These are phyloP conservation scores for Linyphia triangularis DNA, from an alignment of 2,888 invertebrate genomes.

Conservation along the genomic window DNA sequence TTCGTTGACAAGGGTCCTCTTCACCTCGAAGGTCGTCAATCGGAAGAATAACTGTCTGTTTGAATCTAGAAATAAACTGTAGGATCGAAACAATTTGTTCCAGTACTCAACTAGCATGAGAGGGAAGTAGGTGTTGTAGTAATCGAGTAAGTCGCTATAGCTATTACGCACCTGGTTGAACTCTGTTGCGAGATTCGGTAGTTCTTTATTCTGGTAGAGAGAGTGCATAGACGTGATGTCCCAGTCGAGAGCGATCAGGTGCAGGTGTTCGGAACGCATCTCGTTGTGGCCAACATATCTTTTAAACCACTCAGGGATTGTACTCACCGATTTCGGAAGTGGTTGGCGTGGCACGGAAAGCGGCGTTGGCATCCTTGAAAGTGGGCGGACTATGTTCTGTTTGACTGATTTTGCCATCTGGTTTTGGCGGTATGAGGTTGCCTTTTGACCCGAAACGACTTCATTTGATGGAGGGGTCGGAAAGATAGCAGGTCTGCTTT, in stretches of 20 bases:
- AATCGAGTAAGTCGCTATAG: background rate
- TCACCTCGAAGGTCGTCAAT: too few species aligned
- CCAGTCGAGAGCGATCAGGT: constrained; percentile 22
- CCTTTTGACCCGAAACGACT: background rate
- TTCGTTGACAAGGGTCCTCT: background rate
- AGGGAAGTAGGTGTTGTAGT: constrained; percentile 34
- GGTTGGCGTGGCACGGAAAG: background rate
- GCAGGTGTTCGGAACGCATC: background rate
- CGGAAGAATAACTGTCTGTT: background rate
- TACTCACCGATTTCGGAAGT: background rate
- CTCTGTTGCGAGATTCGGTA: background rate
- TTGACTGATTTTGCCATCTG: too few species aligned
- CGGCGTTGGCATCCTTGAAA: background rate
- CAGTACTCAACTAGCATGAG: background rate
- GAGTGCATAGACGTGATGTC: background rate
- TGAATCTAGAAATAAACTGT: background rate
- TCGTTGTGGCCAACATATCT: background rate
- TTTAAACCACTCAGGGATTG: background rate
- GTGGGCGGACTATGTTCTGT: too few species aligned
- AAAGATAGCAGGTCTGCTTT: too few species aligned
- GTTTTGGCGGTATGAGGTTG: too few species aligned
- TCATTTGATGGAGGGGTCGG: too few species aligned
- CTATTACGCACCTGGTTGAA: background rate
- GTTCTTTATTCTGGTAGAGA: background rate
- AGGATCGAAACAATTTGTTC: background rate